A percentile compares a stretch with the other conserved stretches of the same genome.
Conservation (phyloP, 2,888 invertebrate species). For the Athalia cordata region DNA sequence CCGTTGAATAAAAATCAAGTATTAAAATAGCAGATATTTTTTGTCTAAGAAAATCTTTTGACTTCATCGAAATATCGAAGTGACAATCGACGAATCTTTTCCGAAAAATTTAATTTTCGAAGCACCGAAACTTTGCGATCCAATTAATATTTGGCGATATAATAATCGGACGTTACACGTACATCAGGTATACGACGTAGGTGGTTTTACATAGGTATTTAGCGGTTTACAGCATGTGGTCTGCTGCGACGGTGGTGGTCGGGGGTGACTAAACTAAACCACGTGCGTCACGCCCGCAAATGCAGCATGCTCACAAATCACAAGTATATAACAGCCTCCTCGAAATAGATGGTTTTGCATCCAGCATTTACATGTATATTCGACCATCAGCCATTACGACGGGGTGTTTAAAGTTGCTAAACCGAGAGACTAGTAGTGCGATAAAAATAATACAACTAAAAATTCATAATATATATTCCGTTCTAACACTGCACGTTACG, state of each 20-base stretch:
- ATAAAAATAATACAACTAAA: background rate
- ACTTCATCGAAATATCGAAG: no score
- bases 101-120: no score
- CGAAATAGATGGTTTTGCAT: slow-evolving; percentile 21
- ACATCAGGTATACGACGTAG: no score
- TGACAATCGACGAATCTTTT: no score
- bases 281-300: slow-evolving; percentile 34
- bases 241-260: background rate
- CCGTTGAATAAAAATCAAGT: no score
- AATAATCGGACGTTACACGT: no score
- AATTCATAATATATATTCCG: background rate
- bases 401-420: slow-evolving; percentile 10
- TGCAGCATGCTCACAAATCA: slow-evolving; percentile 31
- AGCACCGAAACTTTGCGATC: no score
- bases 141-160: no score
- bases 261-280: slow-evolving; percentile 34
- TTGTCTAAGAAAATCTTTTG: no score
- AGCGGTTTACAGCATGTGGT: background rate
- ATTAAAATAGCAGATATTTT: no score
- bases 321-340: slow-evolving; percentile 1
- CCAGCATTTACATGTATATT: background rate
- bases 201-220: no score
- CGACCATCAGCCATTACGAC: background rate
- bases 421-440: background rate
- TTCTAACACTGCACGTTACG: no score